Evolutionary conservation across 1,140 invertebrate species (phyloP).

Genomic region (Dufourea novaeangliae): DNA sequence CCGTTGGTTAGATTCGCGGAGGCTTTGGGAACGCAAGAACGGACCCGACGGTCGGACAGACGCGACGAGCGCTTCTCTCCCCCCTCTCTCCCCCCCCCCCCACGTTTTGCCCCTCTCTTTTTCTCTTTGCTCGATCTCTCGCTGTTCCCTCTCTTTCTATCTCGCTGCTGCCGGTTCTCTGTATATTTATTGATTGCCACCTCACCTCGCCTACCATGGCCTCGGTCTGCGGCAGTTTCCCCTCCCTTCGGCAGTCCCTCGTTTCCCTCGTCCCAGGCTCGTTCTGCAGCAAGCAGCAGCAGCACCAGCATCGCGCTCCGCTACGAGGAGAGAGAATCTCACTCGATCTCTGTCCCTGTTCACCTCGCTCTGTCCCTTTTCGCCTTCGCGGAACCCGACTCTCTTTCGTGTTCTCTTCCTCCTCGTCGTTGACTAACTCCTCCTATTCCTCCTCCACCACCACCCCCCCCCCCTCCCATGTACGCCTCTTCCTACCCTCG

Average conservation of each 20-base stretch:
- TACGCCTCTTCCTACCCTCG: constrained; percentile 29
- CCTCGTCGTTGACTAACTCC: constrained; percentile 35
- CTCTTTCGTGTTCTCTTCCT: constrained; percentile 31
- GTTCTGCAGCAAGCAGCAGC: constrained; percentile 60
- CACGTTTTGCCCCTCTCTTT: constrained; percentile 23
- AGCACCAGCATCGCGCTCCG: constrained; percentile 50
- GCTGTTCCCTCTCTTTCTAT: constrained; percentile 32
- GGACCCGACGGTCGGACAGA: constrained; percentile 59
- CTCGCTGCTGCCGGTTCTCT: constrained; percentile 55
- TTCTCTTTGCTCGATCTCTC: constrained; percentile 48
- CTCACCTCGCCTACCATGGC: constrained; percentile 73
- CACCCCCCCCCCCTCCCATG: neutral
- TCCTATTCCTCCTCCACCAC: no score
- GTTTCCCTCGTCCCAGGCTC: constrained; percentile 62
- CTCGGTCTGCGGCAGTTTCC: constrained; percentile 72
- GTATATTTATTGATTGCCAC: constrained; percentile 82
- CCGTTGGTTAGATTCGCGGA: constrained; percentile 62
- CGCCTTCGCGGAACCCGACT: constrained; percentile 14
- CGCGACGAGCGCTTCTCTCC: constrained; percentile 54
- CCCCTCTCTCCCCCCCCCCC: constrained; percentile 20
- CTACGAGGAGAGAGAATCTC: constrained; percentile 52
- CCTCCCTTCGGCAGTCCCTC: constrained; percentile 57
- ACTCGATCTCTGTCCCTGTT: constrained; percentile 13
- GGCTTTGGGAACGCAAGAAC: constrained; percentile 69
- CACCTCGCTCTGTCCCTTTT: constrained; percentile 1